Base-by-base conservation (phyloP, 2,113 vertebrate genomes). In the Geococcyx californianus region DNA sequence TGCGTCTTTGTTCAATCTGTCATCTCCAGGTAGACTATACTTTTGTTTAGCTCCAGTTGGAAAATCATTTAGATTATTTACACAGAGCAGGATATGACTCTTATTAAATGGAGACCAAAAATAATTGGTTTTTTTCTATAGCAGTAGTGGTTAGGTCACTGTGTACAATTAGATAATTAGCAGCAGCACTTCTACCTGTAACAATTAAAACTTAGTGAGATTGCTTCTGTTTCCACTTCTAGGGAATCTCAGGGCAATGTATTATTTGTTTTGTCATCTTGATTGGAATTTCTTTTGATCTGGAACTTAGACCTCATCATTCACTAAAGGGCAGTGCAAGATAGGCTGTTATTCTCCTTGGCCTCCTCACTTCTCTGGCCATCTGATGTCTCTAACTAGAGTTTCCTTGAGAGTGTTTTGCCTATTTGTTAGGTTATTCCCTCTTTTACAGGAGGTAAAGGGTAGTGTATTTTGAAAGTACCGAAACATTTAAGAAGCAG, bases 11-110 rank as follows among this genome's bases (percentile, higher is more conserved):
- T 96, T 92, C 93, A 94, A 56, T 92, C 80, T 93, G 76, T 94
- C 94, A 94, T 90, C 94, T 96, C 68, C 90, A 95, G 88, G 93
- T 96, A 96, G 88, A 25, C 85, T 87, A 49, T 52, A 84, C 83
- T 96, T 94, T 87, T 94, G 93, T 96, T 95, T 64, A 88, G 60
- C 90, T 90, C 54, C 90, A 88, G 88, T 95, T 96, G 96, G 96
- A 96, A 96, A 96, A 96, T 75, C 93, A 84, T 90, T 96, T 86
- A 96, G 66, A 49, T 95, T 72, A 75, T 93, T 92, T 60, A 72
- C 20, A 51, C 56, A 84, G 72, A 86, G 88, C 92, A 96, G 95
- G 95, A 96, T 97, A 45, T 96, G 92, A 84, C 92, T 90, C 79
- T n/a, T 75, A 1, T 94, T 91, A 87, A 87, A 94, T 58, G 28